Evolutionary conservation across 2,888 invertebrate genomes (phyloP).

Genomic region (Aphodius granarius): DNA sequence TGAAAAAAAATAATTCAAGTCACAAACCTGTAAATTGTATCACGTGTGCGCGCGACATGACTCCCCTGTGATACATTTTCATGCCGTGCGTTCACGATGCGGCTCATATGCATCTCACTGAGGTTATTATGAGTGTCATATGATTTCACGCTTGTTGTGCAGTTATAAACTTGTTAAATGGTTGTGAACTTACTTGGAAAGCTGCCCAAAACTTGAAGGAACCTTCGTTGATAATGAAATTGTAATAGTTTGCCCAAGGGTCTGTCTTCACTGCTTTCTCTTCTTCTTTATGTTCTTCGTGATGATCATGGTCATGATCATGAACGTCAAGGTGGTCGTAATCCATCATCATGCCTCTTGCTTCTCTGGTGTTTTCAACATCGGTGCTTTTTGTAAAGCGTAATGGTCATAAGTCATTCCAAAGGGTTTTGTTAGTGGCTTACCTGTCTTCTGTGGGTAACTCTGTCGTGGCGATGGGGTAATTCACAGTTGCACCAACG

Average conservation of each 20-base stretch:
- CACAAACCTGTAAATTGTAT: neutral
- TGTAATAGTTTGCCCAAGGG: slow-evolving; percentile 81
- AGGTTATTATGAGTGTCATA: neutral
- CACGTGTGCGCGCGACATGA: neutral
- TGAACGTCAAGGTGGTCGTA: slow-evolving; percentile 55
- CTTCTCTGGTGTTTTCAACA: slow-evolving; percentile 40
- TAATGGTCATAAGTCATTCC: too few relatives aligned
- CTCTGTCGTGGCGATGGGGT: slow-evolving; percentile 43
- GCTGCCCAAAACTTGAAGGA: slow-evolving; percentile 89
- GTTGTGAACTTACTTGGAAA: slow-evolving; percentile 71
- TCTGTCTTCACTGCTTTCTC: slow-evolving; percentile 65
- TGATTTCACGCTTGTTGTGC: neutral
- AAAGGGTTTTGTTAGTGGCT: too few relatives aligned
- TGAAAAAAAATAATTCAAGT: slow-evolving; percentile 52
- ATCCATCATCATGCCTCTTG: slow-evolving; percentile 52
- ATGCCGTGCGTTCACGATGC: too few relatives aligned
- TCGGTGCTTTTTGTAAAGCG: neutral
- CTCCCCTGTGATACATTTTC: too few relatives aligned
- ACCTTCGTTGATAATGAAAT: slow-evolving; percentile 85
- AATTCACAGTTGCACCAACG: slow-evolving; percentile 34
- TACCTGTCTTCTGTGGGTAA: slow-evolving; percentile 11
- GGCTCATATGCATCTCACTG: too few relatives aligned
- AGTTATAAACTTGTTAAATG: neutral
- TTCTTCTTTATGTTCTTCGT: slow-evolving; percentile 55
- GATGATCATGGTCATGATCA: slow-evolving; percentile 56